Percentiles rank a stretch among this genome's conserved stretches.
These are phyloP conservation scores for Ostrea denselamellosa DNA, from an alignment of 1,140 invertebrate genomes.

Conservation along the genomic window DNA sequence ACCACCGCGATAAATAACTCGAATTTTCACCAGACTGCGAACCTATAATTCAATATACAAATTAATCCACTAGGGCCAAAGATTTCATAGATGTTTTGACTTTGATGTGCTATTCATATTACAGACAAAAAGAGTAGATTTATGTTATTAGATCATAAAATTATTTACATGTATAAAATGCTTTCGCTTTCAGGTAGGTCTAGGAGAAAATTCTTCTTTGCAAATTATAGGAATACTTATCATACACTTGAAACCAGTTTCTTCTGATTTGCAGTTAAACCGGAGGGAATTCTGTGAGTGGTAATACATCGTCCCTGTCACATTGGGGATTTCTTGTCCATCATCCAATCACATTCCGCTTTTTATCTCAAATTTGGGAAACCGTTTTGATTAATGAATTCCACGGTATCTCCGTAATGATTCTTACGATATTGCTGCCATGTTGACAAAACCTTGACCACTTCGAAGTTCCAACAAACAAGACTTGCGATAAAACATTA, in stretches of 20 bases:
- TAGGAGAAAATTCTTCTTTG: not conserved
- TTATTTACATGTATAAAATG: not conserved
- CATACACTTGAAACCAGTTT: not conserved
- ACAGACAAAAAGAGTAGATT: not conserved
- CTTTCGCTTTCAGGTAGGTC: not conserved
- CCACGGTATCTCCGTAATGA: conserved; percentile 4
- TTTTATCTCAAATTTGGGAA: not conserved
- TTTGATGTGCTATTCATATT: not conserved
- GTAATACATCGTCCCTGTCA: conserved; percentile 22
- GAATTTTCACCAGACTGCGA: conserved; percentile 14
- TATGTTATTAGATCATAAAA: not conserved
- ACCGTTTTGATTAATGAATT: conserved; percentile 3
- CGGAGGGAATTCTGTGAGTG: not conserved
- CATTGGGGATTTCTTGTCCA: not conserved
- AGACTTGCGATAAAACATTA: not conserved
- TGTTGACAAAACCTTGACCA: conserved; percentile 3
- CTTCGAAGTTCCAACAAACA: not conserved
- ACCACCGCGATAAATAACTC: not conserved
- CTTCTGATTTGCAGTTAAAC: not conserved
- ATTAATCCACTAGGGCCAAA: not conserved
- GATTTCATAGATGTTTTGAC: not conserved
- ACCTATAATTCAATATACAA: not conserved
- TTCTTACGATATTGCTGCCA: not conserved
- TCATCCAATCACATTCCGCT: not conserved
- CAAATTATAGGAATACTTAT: not conserved